These are phyloP conservation scores for Lasioglossum baleicum DNA, from an alignment of 1,140 invertebrate genomes.

Conservation along the genomic window DNA sequence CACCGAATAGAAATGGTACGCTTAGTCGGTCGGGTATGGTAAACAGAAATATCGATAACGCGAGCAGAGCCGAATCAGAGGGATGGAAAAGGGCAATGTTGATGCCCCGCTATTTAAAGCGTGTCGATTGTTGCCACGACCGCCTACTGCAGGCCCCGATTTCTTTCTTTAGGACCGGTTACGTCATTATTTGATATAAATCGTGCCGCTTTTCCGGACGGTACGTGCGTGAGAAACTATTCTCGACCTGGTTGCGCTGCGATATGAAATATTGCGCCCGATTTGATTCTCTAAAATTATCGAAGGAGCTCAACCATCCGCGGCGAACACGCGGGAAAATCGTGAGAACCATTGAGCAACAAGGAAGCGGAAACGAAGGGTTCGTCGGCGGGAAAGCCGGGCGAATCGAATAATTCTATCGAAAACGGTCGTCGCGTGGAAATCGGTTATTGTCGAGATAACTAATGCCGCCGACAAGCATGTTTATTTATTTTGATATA, in stretches of 20 bases:
- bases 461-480: background rate
- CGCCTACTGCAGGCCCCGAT: slow-evolving; percentile 40
- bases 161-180: slow-evolving; percentile 47
- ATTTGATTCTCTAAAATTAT: slow-evolving; percentile 33
- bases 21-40: too few species aligned
- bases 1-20: too few species aligned
- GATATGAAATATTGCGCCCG: slow-evolving; percentile 27
- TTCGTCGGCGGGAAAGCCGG: too few species aligned
- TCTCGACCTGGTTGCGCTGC: slow-evolving; percentile 31
- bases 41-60: background rate
- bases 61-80: background rate
- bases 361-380: too few species aligned
- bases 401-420: background rate
- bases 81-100: slow-evolving; percentile 36
- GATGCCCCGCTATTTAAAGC: slow-evolving; percentile 34
- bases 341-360: background rate
- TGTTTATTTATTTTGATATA: slow-evolving; percentile 22
- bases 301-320: background rate
- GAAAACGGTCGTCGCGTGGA: too few species aligned
- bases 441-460: background rate
- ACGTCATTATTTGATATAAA: slow-evolving; percentile 54
- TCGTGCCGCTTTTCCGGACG: slow-evolving; percentile 3
- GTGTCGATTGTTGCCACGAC: slow-evolving; percentile 33
- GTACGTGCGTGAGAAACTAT: slow-evolving; percentile 26
- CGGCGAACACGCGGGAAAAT: background rate